phyloP scores from a whole-genome alignment of 1,140 invertebrate genomes.

The Cepaea nemoralis region DNA sequence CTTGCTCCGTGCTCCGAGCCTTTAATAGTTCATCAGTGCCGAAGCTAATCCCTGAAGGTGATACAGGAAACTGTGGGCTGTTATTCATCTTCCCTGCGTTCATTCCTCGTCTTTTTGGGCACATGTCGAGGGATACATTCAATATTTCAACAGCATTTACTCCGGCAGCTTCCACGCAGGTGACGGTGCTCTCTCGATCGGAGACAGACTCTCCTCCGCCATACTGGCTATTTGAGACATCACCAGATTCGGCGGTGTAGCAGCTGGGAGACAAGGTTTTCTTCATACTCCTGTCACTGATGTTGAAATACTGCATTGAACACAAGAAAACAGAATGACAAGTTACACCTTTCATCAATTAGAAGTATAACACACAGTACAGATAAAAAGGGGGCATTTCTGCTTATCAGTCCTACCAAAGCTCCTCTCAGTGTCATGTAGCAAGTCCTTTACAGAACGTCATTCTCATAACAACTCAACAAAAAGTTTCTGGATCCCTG shows the following conservation, averaged over 20 bases:
- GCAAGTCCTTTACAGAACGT: too few species aligned
- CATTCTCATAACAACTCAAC: too few species aligned
- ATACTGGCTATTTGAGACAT: neutral
- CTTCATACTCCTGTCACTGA: neutral
- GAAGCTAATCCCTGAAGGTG: slow-evolving; percentile 16
- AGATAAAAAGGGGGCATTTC: too few species aligned
- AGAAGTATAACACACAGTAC: too few species aligned
- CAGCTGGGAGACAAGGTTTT: neutral
- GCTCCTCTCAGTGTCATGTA: too few species aligned
- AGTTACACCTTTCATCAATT: too few species aligned
- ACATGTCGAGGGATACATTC: neutral
- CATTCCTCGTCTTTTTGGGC: neutral
- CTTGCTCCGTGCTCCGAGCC: neutral
- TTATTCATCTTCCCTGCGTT: neutral
- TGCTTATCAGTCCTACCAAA: too few species aligned
- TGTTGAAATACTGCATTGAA: neutral
- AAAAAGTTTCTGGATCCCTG: too few species aligned
- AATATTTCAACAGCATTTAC: slow-evolving; percentile 10
- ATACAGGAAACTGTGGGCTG: neutral
- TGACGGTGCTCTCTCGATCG: neutral
- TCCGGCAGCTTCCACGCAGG: neutral
- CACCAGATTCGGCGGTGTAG: slow-evolving; percentile 1
- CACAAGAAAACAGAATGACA: too few species aligned
- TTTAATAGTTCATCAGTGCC: neutral
- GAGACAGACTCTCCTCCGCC: neutral